Percentiles rank a stretch among this genome's conserved stretches.
phyloP scores from a whole-genome alignment of 2,113 vertebrate species.

The Lophura nycthemera region DNA sequence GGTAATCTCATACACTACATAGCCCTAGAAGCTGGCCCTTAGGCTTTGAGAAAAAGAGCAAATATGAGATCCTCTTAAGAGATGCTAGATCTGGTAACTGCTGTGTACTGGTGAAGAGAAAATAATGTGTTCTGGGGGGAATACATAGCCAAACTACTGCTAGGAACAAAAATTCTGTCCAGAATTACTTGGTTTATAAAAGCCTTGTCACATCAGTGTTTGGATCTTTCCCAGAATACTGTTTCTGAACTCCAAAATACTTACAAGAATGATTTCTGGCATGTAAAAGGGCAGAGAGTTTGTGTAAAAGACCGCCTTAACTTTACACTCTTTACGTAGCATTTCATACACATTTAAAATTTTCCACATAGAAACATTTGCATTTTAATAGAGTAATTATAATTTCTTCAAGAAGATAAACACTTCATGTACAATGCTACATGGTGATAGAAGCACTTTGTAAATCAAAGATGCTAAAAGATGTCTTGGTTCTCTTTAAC shows the following conservation, averaged over 20 bases:
- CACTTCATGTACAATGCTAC: neutral
- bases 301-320: neutral
- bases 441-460: neutral
- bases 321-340: neutral
- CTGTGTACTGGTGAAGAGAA: neutral
- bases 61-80: neutral
- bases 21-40: neutral
- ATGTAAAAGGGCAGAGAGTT: neutral
- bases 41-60: neutral
- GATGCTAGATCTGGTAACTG: neutral
- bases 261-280: neutral
- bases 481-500: neutral
- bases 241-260: neutral
- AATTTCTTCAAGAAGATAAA: neutral
- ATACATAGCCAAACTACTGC: neutral
- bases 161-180: neutral
- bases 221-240: neutral
- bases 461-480: neutral
- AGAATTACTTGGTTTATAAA: neutral
- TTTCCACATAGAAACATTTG: neutral
- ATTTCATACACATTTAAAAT: neutral
- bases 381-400: neutral
- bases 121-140: neutral
- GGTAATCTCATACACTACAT: neutral
- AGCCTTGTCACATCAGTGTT: neutral